These are phyloP conservation scores for Nycticryphes semicollaris DNA, from an alignment of 2,113 vertebrate species.

Conservation along the genomic window DNA sequence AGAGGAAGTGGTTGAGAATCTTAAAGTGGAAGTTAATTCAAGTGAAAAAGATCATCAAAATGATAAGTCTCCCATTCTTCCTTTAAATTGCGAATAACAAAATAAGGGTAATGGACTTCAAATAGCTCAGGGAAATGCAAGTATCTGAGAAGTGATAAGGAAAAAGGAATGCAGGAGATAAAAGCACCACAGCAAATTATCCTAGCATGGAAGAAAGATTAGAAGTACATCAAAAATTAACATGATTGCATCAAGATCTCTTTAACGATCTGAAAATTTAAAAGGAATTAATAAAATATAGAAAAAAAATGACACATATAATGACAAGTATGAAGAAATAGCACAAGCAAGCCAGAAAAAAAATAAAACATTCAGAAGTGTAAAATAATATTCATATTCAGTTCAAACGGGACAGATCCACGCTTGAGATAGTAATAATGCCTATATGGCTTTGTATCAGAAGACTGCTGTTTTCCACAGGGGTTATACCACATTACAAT, in stretches of 20 bases:
- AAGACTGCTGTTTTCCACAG: background rate
- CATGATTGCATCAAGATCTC: background rate
- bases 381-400: background rate
- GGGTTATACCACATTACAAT: background rate
- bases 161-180: conserved; percentile 17
- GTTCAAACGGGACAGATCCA: background rate
- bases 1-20: conserved; percentile 35
- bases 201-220: background rate
- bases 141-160: conserved; percentile 31
- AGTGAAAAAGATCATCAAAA: conserved; percentile 55
- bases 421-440: background rate
- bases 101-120: conserved; percentile 60
- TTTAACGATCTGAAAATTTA: background rate
- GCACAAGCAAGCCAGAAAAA: background rate
- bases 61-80: conserved; percentile 29
- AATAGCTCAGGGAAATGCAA: conserved; percentile 40
- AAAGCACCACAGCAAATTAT: conserved; percentile 29
- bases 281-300: background rate
- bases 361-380: background rate
- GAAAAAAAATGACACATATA: background rate
- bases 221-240: conserved; percentile 26
- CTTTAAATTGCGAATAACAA: conserved; percentile 44
- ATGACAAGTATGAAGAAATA: background rate
- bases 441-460: background rate
- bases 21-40: conserved; percentile 55